Evolutionary conservation across 2,888 invertebrate species (phyloP).

Genomic region (Melanostoma scalare): DNA sequence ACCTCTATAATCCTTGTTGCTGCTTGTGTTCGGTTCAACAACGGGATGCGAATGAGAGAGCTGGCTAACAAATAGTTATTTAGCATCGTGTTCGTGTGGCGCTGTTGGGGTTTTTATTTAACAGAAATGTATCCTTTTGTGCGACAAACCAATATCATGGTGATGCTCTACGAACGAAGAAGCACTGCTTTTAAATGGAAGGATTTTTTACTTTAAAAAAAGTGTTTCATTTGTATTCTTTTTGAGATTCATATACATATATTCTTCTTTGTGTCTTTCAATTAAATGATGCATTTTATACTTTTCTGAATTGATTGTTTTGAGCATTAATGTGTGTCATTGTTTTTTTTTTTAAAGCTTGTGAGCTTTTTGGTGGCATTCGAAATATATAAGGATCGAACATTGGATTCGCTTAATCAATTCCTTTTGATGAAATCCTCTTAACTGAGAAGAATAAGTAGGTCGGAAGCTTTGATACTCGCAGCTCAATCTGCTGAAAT

Average conservation of each 20-base stretch:
- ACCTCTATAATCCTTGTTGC: slow-evolving; percentile 59
- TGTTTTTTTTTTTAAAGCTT: no score
- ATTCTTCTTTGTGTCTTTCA: no score
- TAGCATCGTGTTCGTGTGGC: slow-evolving; percentile 43
- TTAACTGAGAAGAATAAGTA: no score
- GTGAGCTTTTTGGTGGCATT: no score
- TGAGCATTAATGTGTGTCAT: no score
- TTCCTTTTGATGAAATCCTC: no score
- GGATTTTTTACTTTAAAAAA: slow-evolving; percentile 42
- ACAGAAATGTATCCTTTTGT: slow-evolving; percentile 64
- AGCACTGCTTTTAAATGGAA: slow-evolving; percentile 1
- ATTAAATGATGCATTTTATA: no score
- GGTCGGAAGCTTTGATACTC: no score
- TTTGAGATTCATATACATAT: not conserved
- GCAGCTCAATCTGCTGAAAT: no score
- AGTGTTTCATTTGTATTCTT: not conserved
- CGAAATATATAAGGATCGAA: no score
- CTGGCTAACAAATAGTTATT: slow-evolving; percentile 58
- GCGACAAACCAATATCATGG: slow-evolving; percentile 45
- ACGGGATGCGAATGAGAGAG: slow-evolving; percentile 48
- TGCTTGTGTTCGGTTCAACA: slow-evolving; percentile 11
- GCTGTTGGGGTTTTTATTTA: slow-evolving; percentile 42
- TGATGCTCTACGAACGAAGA: slow-evolving; percentile 32
- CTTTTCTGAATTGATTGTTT: no score
- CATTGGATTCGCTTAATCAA: no score